These are phyloP conservation scores for Mormyrus lacerda DNA, from an alignment of 2,113 vertebrate genomes.

Conservation along the genomic window DNA sequence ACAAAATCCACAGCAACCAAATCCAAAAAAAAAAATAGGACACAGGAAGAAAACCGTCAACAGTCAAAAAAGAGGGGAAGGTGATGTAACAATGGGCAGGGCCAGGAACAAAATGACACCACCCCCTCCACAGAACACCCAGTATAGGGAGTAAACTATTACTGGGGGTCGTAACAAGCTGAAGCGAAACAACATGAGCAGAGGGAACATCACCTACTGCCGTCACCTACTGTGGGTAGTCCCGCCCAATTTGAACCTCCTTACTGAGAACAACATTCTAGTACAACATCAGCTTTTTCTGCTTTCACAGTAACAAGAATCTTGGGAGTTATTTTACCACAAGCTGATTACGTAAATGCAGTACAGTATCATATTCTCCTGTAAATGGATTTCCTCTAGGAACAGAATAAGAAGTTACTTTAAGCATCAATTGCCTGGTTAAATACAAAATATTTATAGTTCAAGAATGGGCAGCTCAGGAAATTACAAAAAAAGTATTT, in stretches of 20 bases:
- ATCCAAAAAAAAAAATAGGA: no score
- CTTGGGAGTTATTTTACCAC: neutral
- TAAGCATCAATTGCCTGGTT: neutral
- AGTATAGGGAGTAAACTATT: no score
- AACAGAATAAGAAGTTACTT: neutral
- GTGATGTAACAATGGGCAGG: no score
- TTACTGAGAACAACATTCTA: neutral
- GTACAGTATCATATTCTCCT: neutral
- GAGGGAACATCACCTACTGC: neutral
- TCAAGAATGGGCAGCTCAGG: neutral
- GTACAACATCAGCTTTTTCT: neutral
- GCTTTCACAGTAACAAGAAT: neutral
- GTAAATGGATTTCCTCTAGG: neutral
- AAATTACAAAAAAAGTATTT: neutral
- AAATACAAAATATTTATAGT: neutral
- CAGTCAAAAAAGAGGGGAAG: no score
- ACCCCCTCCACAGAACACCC: no score
- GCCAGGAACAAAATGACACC: no score
- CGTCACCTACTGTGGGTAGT: neutral
- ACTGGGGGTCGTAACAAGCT: no score
- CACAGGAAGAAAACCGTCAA: no score
- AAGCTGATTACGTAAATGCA: slow-evolving; percentile 1
- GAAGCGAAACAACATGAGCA: neutral
- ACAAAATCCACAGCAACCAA: no score
- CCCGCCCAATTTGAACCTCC: neutral